A percentile compares a stretch with the other conserved stretches of the same genome.
Evolutionary conservation across 2,797 vertebrate species (phyloP).

Genomic region (Amniataba percoides): DNA sequence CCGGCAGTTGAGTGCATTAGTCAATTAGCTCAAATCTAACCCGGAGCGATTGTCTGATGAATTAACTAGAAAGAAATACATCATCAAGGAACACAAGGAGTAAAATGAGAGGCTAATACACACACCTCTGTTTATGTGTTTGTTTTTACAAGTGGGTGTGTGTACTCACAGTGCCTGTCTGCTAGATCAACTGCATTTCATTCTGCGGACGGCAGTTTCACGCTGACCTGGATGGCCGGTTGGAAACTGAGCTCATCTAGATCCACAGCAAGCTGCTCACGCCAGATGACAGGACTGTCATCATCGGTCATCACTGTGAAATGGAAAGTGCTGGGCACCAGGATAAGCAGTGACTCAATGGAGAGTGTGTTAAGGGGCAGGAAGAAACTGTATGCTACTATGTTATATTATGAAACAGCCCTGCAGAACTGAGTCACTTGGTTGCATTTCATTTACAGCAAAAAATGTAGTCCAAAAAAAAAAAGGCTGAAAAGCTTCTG

Average conservation of each 20-base stretch:
- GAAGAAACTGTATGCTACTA: not conserved
- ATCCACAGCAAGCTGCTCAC: slow-evolving; percentile 73
- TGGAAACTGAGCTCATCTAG: slow-evolving; percentile 55
- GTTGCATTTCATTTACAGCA: not conserved
- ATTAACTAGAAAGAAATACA: slow-evolving; percentile 57
- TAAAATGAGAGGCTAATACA: slow-evolving; percentile 31
- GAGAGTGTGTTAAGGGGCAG: not conserved
- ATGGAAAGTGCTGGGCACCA: slow-evolving; percentile 29
- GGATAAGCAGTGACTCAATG: slow-evolving; percentile 19
- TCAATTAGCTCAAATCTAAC: slow-evolving; percentile 71
- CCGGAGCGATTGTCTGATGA: slow-evolving; percentile 48
- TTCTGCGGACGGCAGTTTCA: slow-evolving; percentile 62
- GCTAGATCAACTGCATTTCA: slow-evolving; percentile 68
- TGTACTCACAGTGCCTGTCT: slow-evolving; percentile 34
- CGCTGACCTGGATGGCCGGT: slow-evolving; percentile 50
- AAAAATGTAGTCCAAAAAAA: not conserved
- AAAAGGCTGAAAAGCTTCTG: not conserved
- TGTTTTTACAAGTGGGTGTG: slow-evolving; percentile 20
- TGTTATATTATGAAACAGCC: not conserved
- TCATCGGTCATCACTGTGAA: slow-evolving; percentile 50
- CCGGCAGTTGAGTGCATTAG: slow-evolving; percentile 58
- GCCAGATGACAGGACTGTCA: slow-evolving; percentile 69
- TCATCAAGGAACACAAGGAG: slow-evolving; percentile 41
- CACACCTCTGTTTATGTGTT: slow-evolving; percentile 43
- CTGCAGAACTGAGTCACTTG: not conserved